Base-by-base conservation (phyloP, 1,140 invertebrate species). In the Drosophila lowei region DNA sequence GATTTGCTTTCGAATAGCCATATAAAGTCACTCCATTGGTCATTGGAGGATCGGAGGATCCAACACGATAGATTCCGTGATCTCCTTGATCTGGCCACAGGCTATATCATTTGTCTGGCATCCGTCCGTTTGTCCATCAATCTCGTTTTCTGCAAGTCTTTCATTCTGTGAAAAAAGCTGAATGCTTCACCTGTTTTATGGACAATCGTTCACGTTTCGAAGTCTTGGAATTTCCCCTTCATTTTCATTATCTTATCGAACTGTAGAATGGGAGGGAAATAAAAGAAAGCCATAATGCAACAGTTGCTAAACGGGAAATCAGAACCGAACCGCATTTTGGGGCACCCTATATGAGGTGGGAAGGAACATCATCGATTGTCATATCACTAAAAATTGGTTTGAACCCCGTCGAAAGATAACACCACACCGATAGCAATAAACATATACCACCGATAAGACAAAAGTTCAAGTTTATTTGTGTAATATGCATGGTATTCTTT, bases 371-470 rank as follows among this genome's bases (percentile, higher is more conserved):
- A 68, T 68, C 64, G 58, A 70, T 71, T 50, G 50, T 70, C 46
- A 38, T 79, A 79, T 81, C 77, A 72, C 57, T 52, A 18, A 59
- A 21, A 59, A 56, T 62, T 53, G 59, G 65, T 48, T 81, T 67
- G 46, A 79, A 75, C 65, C 58, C 65, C 38, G 54, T n/a, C 52
- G 52, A 47, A 43, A 77, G 78, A 81, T 81, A 81, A 81, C 61
- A 49, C 30, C 30, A 30, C 53, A 0, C n/a, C 34, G 60, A 46
- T 62, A 62, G 18, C 60, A 13, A 18, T 18, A 18, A 16, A 21
- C 18, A 48, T 38, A 9, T 6, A 38, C 6, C 15, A 28, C 49
- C 70, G 77, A 79, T 79, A 80, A 72, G 43, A 57, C 56, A 47
- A 11, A 76, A 53, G 71, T 59, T 68, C 62, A 79, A 70, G 64